Percentiles rank a stretch among this genome's conserved stretches.
These are phyloP conservation scores for Catocala sponsa DNA, from an alignment of 2,888 invertebrate genomes.

Conservation along the genomic window DNA sequence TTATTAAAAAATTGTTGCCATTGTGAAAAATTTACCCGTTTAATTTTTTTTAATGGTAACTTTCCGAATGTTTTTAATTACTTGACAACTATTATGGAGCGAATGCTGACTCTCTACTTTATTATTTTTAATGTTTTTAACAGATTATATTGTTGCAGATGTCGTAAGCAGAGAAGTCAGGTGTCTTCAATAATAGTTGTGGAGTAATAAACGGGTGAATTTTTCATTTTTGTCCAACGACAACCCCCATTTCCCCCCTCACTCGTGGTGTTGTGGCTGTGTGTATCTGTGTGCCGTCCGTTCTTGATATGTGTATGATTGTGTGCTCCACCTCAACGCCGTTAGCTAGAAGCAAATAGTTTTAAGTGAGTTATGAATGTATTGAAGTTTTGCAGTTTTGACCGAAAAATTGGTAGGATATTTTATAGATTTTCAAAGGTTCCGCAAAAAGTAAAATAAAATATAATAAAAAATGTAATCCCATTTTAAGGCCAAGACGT, in stretches of 20 bases:
- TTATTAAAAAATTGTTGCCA: slow-evolving; percentile 74
- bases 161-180: not conserved
- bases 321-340: slow-evolving; percentile 80
- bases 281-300: slow-evolving; percentile 82
- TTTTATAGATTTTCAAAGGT: slow-evolving; percentile 3
- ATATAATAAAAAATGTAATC: slow-evolving; percentile 8
- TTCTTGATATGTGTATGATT: slow-evolving; percentile 87
- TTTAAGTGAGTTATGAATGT: slow-evolving; percentile 76
- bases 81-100: slow-evolving; percentile 4
- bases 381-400: slow-evolving; percentile 39
- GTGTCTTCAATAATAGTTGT: slow-evolving; percentile 24
- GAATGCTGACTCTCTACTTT: not conserved
- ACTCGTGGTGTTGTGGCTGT: slow-evolving; percentile 79
- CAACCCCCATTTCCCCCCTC: slow-evolving; percentile 69
- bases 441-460: slow-evolving; percentile 1
- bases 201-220: slow-evolving; percentile 31
- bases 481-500: slow-evolving; percentile 35
- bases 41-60: slow-evolving; percentile 44
- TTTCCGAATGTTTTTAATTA: slow-evolving; percentile 21
- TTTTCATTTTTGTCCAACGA: slow-evolving; percentile 64
- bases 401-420: slow-evolving; percentile 32
- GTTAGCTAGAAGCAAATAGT: slow-evolving; percentile 87
- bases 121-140: no score
- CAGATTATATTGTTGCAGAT: not conserved
- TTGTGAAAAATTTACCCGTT: slow-evolving; percentile 63